Conservation (phyloP, 2,113 vertebrate genomes). For the Aplodontia rufa region DNA sequence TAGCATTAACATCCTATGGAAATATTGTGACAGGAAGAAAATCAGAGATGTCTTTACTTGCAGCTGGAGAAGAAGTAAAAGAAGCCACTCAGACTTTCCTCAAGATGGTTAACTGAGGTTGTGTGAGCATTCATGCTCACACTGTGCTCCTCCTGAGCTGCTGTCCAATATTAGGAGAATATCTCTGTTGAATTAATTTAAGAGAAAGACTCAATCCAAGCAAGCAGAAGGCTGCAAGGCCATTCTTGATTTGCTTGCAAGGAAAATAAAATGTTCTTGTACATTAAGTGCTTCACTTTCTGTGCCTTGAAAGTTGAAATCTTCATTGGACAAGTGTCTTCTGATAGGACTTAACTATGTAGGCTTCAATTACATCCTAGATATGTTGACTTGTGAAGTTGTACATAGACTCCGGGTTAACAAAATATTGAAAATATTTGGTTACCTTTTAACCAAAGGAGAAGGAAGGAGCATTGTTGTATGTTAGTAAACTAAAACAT, state of each 20-base stretch:
- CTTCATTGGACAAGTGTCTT: background rate
- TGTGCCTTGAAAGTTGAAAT: background rate
- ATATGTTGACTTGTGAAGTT: background rate
- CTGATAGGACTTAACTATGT: background rate
- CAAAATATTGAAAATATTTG: background rate
- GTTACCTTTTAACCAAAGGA: background rate
- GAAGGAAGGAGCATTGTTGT: background rate
- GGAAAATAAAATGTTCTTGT: background rate
- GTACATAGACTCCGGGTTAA: background rate
- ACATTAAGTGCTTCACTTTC: background rate
- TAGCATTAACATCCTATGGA: background rate
- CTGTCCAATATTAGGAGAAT: background rate
- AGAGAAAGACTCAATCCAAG: background rate
- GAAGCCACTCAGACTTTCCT: background rate
- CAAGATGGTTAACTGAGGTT: background rate
- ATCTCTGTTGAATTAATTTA: background rate
- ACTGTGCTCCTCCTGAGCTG: background rate
- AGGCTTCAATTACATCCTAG: background rate
- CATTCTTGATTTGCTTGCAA: background rate
- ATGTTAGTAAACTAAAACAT: background rate
- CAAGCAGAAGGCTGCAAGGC: background rate
- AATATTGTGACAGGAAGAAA: background rate
- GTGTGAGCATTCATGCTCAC: background rate
- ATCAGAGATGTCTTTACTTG: background rate
- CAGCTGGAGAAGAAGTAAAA: background rate